A percentile compares a stretch with the other conserved stretches of the same genome.
Evolutionary conservation across 2,113 vertebrate species (phyloP).

Genomic region (Salvelinus fontinalis): DNA sequence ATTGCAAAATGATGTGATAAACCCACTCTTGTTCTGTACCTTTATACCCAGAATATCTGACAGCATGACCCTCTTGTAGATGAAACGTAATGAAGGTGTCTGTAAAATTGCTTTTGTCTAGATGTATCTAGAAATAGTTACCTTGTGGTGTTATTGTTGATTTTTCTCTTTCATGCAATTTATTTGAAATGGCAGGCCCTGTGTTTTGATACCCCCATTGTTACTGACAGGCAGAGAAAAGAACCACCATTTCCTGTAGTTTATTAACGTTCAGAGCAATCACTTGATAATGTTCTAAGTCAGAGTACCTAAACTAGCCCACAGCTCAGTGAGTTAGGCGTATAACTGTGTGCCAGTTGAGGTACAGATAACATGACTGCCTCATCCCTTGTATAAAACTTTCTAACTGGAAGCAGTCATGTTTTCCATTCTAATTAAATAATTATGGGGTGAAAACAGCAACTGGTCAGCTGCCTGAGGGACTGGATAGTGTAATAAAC

Average conservation of each 20-base stretch:
- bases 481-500: neutral
- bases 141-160: too few relatives aligned
- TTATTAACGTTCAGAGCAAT: too few relatives aligned
- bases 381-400: neutral
- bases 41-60: constrained; percentile 20
- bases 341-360: neutral
- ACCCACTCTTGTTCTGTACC: constrained; percentile 25
- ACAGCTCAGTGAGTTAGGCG: neutral
- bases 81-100: constrained; percentile 1
- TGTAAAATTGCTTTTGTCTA: constrained; percentile 36
- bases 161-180: too few relatives aligned
- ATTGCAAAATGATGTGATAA: constrained; percentile 26
- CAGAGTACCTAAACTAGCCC: too few relatives aligned
- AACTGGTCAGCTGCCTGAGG: neutral
- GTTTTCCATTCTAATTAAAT: too few relatives aligned
- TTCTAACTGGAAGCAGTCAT: neutral
- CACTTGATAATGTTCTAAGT: too few relatives aligned
- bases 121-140: constrained; percentile 10
- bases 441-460: neutral
- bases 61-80: constrained; percentile 30
- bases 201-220: too few relatives aligned
- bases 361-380: constrained; percentile 20
- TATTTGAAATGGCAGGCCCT: too few relatives aligned
- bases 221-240: too few relatives aligned
- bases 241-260: too few relatives aligned